These are phyloP conservation scores for Euthynnus affinis DNA, from an alignment of 2,797 vertebrate species.

Conservation along the genomic window DNA sequence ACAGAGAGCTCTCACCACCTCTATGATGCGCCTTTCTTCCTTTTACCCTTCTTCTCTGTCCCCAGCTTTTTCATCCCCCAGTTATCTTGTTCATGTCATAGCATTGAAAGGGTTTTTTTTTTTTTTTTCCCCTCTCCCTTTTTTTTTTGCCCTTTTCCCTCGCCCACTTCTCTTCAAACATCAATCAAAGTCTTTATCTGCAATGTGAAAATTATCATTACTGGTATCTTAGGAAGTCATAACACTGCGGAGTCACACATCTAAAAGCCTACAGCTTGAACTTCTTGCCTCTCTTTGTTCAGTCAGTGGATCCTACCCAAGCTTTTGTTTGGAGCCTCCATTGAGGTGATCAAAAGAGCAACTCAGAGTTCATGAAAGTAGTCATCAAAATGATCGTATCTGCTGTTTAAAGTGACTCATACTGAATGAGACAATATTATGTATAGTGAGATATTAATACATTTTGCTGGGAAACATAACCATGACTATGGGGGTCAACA, in stretches of 20 bases:
- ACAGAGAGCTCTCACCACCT: conserved; percentile 48
- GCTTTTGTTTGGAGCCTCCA: conserved; percentile 13
- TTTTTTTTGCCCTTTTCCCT: neutral
- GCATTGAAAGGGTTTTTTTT: conserved; percentile 13
- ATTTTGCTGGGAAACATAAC: conserved; percentile 16
- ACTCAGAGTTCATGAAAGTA: conserved; percentile 37
- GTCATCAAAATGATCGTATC: conserved; percentile 15
- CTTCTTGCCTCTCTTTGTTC: neutral
- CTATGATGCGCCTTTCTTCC: conserved; percentile 45
- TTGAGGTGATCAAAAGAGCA: conserved; percentile 26
- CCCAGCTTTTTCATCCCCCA: conserved; percentile 28
- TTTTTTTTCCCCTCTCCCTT: neutral
- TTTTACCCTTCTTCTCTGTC: conserved; percentile 39
- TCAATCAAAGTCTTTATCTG: conserved; percentile 62
- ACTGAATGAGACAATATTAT: conserved; percentile 15
- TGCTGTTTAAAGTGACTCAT: conserved; percentile 23
- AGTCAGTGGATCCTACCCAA: neutral
- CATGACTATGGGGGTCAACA: conserved; percentile 7
- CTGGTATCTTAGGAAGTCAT: conserved; percentile 41
- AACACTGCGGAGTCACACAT: conserved; percentile 19
- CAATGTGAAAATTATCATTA: conserved; percentile 47
- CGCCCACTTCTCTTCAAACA: conserved; percentile 39
- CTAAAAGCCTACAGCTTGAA: conserved; percentile 11
- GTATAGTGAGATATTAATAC: conserved; percentile 20
- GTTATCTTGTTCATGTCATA: conserved; percentile 66